These are phyloP conservation scores for Cyaniris semiargus DNA, from an alignment of 2,888 invertebrate genomes.

Conservation along the genomic window DNA sequence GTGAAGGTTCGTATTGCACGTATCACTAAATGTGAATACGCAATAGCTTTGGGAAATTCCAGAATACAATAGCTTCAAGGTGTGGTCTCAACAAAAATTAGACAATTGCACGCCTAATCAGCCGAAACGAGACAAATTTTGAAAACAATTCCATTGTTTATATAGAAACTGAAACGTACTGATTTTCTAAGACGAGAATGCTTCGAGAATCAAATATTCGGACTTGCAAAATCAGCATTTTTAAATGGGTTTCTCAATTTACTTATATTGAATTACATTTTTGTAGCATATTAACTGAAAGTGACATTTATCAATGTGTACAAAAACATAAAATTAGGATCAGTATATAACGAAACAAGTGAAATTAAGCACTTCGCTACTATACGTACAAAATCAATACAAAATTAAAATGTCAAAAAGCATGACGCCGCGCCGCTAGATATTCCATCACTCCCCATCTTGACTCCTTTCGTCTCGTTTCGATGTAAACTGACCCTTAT, in stretches of 20 bases:
- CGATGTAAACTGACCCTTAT: background rate
- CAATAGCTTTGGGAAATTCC: conserved; percentile 50
- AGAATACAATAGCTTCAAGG: conserved; percentile 53
- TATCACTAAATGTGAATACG: conserved; percentile 34
- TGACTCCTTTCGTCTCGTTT: background rate
- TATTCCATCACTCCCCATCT: no score
- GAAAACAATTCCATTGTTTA: conserved; percentile 50
- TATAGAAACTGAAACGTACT: conserved; percentile 1
- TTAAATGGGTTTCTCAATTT: background rate
- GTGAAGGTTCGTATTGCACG: conserved; percentile 6
- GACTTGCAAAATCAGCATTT: background rate
- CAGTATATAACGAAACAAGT: no score
- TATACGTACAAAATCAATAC: no score
- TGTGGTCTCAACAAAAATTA: conserved; percentile 53
- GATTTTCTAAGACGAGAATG: background rate
- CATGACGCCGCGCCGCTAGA: no score
- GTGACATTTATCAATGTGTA: background rate
- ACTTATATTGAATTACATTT: background rate
- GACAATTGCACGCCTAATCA: conserved; percentile 57
- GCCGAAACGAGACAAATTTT: conserved; percentile 60
- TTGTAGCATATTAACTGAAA: background rate
- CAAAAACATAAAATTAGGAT: no score
- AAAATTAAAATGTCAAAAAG: no score
- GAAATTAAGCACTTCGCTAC: no score
- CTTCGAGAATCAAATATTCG: background rate